Evolutionary conservation across 2,888 invertebrate genomes (phyloP).

Genomic region (Actias luna): DNA sequence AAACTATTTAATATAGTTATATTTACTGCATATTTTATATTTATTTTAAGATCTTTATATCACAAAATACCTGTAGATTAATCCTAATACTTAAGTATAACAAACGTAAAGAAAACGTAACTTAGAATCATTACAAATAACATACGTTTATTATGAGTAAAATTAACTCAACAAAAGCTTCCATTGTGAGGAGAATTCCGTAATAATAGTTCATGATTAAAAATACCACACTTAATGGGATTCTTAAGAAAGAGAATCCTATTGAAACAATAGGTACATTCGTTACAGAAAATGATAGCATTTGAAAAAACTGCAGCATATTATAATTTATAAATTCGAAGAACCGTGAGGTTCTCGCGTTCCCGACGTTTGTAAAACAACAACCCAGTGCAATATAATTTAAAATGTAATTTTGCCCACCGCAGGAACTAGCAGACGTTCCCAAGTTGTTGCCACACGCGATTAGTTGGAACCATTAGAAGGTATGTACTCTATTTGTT

Average conservation of each 20-base stretch:
- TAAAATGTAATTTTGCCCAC: background rate
- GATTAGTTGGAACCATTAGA: background rate
- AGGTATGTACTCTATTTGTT: background rate
- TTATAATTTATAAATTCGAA: background rate
- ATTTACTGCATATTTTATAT: no score
- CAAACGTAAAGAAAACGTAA: no score
- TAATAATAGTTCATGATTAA: background rate
- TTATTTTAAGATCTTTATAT: no score
- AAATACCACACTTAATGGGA: background rate
- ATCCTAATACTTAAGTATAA: no score
- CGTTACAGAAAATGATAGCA: background rate
- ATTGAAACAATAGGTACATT: background rate
- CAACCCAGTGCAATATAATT: background rate
- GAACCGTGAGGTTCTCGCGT: background rate
- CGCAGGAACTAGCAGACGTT: background rate
- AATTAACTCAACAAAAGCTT: no score
- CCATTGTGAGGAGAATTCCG: background rate
- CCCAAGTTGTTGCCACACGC: background rate
- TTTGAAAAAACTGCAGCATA: background rate
- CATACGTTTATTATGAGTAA: no score
- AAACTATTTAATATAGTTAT: no score
- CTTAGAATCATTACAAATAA: no score
- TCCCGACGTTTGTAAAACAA: background rate
- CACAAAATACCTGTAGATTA: no score
- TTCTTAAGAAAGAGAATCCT: background rate